Conservation (phyloP, 1,140 invertebrate species). For the Coptotermes formosanus region DNA sequence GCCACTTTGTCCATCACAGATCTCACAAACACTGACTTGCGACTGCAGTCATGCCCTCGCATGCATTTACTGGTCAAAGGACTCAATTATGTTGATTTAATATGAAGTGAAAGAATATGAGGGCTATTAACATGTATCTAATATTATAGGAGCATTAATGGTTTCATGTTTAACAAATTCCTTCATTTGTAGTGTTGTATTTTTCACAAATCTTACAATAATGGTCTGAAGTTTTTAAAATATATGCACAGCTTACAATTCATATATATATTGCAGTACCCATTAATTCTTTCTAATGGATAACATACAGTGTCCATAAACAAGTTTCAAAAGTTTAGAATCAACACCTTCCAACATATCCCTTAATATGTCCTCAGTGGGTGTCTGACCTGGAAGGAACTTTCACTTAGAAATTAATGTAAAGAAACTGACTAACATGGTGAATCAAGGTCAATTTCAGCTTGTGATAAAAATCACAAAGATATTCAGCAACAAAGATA, state of each 20-base stretch:
- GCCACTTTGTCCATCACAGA: no score
- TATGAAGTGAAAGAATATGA: no score
- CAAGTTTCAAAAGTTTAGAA: constrained; percentile 15
- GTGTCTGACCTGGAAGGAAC: neutral
- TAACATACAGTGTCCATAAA: neutral
- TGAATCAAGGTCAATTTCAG: neutral
- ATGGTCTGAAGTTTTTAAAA: constrained; percentile 17
- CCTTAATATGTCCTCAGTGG: neutral
- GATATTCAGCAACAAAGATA: neutral
- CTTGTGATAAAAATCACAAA: neutral
- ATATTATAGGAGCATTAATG: neutral
- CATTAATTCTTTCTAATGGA: neutral
- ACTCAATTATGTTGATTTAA: no score
- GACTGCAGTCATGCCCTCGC: no score
- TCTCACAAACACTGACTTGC: no score
- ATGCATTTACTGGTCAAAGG: no score
- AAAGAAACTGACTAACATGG: neutral
- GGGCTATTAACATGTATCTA: no score
- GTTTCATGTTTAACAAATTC: neutral
- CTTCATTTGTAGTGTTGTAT: neutral
- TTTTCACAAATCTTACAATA: constrained; percentile 14
- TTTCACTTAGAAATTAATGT: neutral
- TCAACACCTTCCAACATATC: constrained; percentile 1
- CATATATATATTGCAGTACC: constrained; percentile 8
- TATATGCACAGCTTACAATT: constrained; percentile 17